These are phyloP conservation scores for Gnatocerus cornutus DNA, from an alignment of 2,888 invertebrate genomes.

Conservation along the genomic window DNA sequence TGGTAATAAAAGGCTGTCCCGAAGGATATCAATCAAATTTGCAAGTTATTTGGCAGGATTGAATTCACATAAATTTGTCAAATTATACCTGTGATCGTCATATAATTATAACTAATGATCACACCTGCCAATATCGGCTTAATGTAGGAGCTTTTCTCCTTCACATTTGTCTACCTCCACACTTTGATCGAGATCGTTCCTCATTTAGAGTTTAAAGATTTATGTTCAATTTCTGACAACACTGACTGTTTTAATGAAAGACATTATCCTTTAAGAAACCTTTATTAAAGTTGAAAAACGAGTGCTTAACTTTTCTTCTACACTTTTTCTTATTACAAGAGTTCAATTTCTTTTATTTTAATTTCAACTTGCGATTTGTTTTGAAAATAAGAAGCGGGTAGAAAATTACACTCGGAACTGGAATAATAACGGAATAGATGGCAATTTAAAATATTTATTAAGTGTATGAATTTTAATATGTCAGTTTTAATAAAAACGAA, in stretches of 20 bases:
- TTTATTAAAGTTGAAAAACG: slow-evolving; percentile 27
- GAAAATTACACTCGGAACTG: too few relatives aligned
- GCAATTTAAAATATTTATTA: too few relatives aligned
- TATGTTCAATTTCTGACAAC: slow-evolving; percentile 43
- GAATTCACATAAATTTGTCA: slow-evolving; percentile 28
- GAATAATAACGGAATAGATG: too few relatives aligned
- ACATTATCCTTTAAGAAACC: slow-evolving; percentile 30
- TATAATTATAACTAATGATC: slow-evolving; percentile 40
- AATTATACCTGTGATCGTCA: slow-evolving; percentile 29
- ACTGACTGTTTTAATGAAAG: slow-evolving; percentile 46
- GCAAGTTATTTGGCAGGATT: slow-evolving; percentile 20
- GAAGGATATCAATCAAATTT: slow-evolving; percentile 22
- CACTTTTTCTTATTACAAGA: slow-evolving; percentile 2
- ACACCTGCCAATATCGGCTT: slow-evolving; percentile 29
- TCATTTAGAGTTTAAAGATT: slow-evolving; percentile 45
- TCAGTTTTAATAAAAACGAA: too few relatives aligned
- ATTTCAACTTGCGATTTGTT: slow-evolving; percentile 10
- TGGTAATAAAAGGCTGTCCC: slow-evolving; percentile 5
- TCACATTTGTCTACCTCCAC: slow-evolving; percentile 39
- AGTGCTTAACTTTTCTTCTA: slow-evolving; percentile 16
- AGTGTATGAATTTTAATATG: too few relatives aligned
- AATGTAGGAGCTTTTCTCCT: slow-evolving; percentile 1
- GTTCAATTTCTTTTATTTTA: slow-evolving; percentile 21
- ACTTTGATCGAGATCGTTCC: slow-evolving; percentile 45
- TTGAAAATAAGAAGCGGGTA: too few relatives aligned